phyloP scores from a whole-genome alignment of 2,888 invertebrate genomes.

The Eristalis pertinax region DNA sequence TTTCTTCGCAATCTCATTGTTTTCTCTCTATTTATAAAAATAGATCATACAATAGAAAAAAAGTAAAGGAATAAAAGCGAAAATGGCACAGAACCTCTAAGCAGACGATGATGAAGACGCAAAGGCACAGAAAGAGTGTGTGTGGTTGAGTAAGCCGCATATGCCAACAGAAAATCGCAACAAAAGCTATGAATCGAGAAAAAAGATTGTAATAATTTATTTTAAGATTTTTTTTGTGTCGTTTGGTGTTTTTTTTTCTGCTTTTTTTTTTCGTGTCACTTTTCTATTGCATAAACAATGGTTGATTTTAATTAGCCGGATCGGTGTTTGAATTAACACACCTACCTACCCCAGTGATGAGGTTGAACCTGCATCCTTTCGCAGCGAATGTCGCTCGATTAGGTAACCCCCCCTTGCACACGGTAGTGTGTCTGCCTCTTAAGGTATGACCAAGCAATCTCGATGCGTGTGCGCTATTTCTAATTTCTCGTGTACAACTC shows the following conservation, averaged over 20 bases:
- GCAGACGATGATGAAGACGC: background rate
- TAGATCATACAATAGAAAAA: constrained; percentile 30
- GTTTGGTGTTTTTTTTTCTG: no score
- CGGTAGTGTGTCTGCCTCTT: background rate
- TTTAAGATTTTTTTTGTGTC: constrained; percentile 30
- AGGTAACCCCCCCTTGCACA: background rate
- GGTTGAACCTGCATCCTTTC: background rate
- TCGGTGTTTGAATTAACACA: constrained; percentile 17
- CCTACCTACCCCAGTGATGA: background rate
- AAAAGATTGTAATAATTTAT: constrained; percentile 40
- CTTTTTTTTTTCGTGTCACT: constrained; percentile 30
- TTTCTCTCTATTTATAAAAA: constrained; percentile 26
- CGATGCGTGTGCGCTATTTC: constrained; percentile 25
- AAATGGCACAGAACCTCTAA: constrained; percentile 20
- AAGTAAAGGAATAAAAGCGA: background rate
- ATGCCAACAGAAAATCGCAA: constrained; percentile 37
- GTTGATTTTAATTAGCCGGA: constrained; percentile 30
- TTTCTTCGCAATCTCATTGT: constrained; percentile 13
- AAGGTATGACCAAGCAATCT: background rate
- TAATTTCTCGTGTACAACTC: background rate
- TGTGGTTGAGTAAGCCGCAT: constrained; percentile 15
- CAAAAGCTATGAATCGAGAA: no score
- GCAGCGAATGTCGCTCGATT: background rate
- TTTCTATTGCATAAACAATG: constrained; percentile 31
- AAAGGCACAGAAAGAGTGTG: background rate